phyloP scores from a whole-genome alignment of 2,888 invertebrate genomes.

The Lamellibrachia satsuma region DNA sequence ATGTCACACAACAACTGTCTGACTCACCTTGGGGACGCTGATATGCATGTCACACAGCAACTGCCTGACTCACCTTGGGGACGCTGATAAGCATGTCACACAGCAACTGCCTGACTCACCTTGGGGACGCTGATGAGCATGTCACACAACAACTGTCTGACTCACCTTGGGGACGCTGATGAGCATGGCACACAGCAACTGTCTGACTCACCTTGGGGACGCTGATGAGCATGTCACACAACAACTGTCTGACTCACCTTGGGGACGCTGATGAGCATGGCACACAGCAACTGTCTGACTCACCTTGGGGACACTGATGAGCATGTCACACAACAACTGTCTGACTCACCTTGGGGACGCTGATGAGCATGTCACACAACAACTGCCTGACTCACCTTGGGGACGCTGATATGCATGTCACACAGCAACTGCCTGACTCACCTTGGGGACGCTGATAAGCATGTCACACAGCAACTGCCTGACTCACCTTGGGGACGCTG shows the following conservation, averaged over 20 bases:
- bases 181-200: conserved; percentile 50
- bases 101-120: conserved; percentile 44
- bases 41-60: conserved; percentile 51
- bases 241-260: conserved; percentile 47
- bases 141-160: conserved; percentile 48
- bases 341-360: conserved; percentile 51
- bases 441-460: no score
- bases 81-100: conserved; percentile 55
- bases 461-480: no score
- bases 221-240: conserved; percentile 53
- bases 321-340: conserved; percentile 50
- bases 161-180: conserved; percentile 55
- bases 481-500: no score
- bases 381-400: conserved; percentile 49
- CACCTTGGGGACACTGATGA: conserved; percentile 56
- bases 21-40: conserved; percentile 53
- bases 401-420: no score
- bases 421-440: no score
- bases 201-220: conserved; percentile 51
- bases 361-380: conserved; percentile 53
- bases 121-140: conserved; percentile 56
- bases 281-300: conserved; percentile 45
- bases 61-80: conserved; percentile 49
- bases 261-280: conserved; percentile 54
- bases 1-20: conserved; percentile 50